Conservation (phyloP, 2,797 vertebrate species). For the Rachycentron canadum region DNA sequence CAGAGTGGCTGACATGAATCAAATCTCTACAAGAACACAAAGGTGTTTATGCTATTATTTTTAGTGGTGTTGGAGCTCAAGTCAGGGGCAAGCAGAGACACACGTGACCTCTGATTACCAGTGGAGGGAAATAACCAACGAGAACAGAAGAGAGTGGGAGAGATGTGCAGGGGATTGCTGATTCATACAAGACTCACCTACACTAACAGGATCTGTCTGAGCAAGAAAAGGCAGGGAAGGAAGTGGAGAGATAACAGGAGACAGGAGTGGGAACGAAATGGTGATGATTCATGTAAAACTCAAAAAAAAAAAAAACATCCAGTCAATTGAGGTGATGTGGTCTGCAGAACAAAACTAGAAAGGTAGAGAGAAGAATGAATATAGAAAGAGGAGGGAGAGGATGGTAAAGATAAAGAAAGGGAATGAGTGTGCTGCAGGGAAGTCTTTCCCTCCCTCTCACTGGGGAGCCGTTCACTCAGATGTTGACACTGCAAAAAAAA, state of each 20-base stretch:
- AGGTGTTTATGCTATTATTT: slow-evolving; percentile 29
- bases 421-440: slow-evolving; percentile 43
- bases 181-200: slow-evolving; percentile 72
- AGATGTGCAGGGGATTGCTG: slow-evolving; percentile 58
- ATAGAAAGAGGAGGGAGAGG: slow-evolving; percentile 27
- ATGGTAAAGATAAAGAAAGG: slow-evolving; percentile 43
- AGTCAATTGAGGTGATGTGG: slow-evolving; percentile 42
- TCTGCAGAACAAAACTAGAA: slow-evolving; percentile 40
- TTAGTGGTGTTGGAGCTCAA: slow-evolving; percentile 24
- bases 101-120: slow-evolving; percentile 67
- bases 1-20: slow-evolving; percentile 16
- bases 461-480: slow-evolving; percentile 62
- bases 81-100: slow-evolving; percentile 39
- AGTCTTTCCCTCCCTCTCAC: slow-evolving; percentile 41
- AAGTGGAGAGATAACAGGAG: slow-evolving; percentile 56
- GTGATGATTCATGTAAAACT: slow-evolving; percentile 68
- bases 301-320: slow-evolving; percentile 3
- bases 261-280: slow-evolving; percentile 54
- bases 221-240: slow-evolving; percentile 35
- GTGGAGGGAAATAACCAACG: slow-evolving; percentile 39
- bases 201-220: slow-evolving; percentile 69
- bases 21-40: slow-evolving; percentile 14
- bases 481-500: slow-evolving; percentile 71
- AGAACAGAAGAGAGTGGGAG: slow-evolving; percentile 45
- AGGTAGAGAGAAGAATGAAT: slow-evolving; percentile 41